Evolutionary conservation across 2,888 invertebrate species (phyloP), one percentile per base, ranked within the genome.

Genomic region (Macrophya annulata): DNA sequence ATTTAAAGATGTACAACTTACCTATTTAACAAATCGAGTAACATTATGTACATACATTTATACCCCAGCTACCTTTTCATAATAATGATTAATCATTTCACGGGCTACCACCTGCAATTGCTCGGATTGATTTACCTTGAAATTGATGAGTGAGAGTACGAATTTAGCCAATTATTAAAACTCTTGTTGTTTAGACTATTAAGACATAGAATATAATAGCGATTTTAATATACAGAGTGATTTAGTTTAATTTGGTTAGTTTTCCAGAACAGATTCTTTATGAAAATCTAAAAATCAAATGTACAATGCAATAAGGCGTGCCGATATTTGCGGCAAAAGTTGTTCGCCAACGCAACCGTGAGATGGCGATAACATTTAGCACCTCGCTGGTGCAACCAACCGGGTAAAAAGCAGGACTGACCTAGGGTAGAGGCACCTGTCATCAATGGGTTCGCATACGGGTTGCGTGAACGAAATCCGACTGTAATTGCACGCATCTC

Each of bases 141-240:
- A 62, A 62, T 62, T 62, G 12, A 62, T 12, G 62, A 62, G 62
- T 62, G 62, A 62, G 62, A 25, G 62, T 62, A 62, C n/a, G 21
- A 25, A 62, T 62, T 62, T 10, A 21, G n/a, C 25, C 25, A 62
- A 25, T 62, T 25, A 62, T 8, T 3, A 8, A 21, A 62, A 62
- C 62, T 62, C 62, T 51, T 17, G 51, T 51, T 51, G 17, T 51
- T 51, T 5, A 51, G 51, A 51, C 51, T 51, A 51, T 17, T 51
- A 5, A 51, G 51, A 51, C 51, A 51, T 17, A 4, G 51, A 51
- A 51, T 51, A 51, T 51, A 17, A 51, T 51, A 51, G 51, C 17
- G 15, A 51, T 17, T 51, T 4, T 51, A 17, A 51, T 51, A 15
- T 51, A 51, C 17, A 17, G 5, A 17, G 51, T 51, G 51, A 51